A percentile compares a stretch with the other conserved stretches of the same genome.
Evolutionary conservation across 2,888 invertebrate species (phyloP).

Genomic region (Clistopyga incitator): DNA sequence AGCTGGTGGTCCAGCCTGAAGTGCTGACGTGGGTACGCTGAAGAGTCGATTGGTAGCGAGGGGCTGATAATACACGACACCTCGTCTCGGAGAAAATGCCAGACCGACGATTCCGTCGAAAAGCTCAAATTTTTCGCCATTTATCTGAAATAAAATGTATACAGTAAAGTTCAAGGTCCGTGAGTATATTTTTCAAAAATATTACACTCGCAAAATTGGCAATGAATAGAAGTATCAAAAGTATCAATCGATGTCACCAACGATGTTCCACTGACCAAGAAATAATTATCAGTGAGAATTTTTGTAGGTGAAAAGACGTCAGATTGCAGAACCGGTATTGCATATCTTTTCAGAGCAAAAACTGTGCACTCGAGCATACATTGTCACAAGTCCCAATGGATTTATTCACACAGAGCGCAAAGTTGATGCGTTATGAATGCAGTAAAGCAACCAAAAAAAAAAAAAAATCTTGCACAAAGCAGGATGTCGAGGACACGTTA

Average conservation of each 20-base stretch:
- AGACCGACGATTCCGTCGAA: slow-evolving; percentile 91
- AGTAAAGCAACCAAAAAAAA: background rate
- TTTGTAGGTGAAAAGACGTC: background rate
- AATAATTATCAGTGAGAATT: background rate
- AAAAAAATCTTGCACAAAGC: background rate
- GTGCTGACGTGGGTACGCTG: slow-evolving; percentile 90
- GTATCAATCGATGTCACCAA: background rate
- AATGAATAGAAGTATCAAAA: background rate
- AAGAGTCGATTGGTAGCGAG: slow-evolving; percentile 91
- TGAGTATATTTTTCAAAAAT: too few relatives aligned
- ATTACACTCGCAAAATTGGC: background rate
- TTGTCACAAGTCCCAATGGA: background rate
- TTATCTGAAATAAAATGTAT: slow-evolving; percentile 84
- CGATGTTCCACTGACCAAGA: background rate
- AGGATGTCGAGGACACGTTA: background rate
- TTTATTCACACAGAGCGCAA: background rate
- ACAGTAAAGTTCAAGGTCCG: too few relatives aligned
- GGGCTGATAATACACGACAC: slow-evolving; percentile 89
- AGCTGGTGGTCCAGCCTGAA: slow-evolving; percentile 90
- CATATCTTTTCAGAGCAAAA: background rate
- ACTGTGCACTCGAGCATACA: background rate
- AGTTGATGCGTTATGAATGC: background rate
- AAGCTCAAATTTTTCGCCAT: slow-evolving; percentile 88
- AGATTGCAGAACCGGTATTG: background rate
- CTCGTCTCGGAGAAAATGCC: slow-evolving; percentile 88